phyloP scores from a whole-genome alignment of 2,888 invertebrate species.

The Andrena flavipes region DNA sequence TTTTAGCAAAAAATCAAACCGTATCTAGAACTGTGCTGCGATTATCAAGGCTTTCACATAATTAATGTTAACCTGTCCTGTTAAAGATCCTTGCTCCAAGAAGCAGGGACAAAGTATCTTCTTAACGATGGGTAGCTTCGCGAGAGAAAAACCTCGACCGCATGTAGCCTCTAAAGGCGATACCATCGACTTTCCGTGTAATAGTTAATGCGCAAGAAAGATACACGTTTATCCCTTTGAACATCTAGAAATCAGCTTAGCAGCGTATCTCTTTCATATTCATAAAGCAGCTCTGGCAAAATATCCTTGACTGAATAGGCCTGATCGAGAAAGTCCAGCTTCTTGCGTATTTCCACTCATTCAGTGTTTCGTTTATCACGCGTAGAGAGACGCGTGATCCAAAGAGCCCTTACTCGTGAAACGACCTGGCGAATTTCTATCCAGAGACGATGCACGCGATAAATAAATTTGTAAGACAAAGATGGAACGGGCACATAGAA shows the following conservation, averaged over 20 bases:
- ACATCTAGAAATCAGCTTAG: conserved; percentile 7
- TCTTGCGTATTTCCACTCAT: conserved; percentile 1
- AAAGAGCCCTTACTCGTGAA: neutral
- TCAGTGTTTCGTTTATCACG: neutral
- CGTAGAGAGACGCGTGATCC: neutral
- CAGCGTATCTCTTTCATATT: conserved; percentile 68
- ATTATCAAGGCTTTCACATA: conserved; percentile 8
- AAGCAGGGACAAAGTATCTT: too few relatives aligned
- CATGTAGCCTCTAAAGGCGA: neutral
- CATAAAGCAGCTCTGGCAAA: conserved; percentile 63
- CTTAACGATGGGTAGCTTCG: too few relatives aligned
- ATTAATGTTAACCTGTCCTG: neutral
- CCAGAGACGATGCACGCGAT: neutral
- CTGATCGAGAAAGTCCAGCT: conserved; percentile 79
- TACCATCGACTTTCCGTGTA: neutral
- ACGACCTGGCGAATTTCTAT: neutral
- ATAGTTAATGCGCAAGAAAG: neutral
- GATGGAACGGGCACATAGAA: neutral
- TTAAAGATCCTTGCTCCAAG: neutral
- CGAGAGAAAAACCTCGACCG: too few relatives aligned
- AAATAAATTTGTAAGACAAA: neutral
- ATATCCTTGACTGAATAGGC: conserved; percentile 78
- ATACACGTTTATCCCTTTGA: conserved; percentile 1
- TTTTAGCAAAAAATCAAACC: conserved; percentile 18
- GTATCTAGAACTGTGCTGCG: neutral